Percentiles rank a stretch among this genome's conserved stretches.
phyloP scores from a whole-genome alignment of 2,797 vertebrate species.

The Peromyscus aztecus region DNA sequence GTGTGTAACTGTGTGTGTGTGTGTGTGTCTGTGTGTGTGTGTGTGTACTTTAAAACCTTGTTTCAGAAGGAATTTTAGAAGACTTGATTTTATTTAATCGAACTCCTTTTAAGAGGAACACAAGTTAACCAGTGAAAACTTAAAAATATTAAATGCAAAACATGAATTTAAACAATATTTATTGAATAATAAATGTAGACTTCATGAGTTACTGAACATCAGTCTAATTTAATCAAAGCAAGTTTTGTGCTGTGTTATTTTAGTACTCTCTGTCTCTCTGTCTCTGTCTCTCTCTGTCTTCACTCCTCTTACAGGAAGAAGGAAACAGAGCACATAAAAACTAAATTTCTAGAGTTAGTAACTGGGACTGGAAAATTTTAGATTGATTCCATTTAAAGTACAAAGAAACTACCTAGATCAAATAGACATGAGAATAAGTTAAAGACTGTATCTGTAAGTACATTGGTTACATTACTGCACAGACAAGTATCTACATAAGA shows the following conservation, averaged over 20 bases:
- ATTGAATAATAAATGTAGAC: background rate
- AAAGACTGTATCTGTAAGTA: background rate
- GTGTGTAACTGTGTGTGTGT: too few species aligned
- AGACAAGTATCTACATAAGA: background rate
- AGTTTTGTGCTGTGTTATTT: background rate
- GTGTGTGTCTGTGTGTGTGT: rapidly evolving
- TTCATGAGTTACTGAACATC: background rate
- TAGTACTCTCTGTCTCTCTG: background rate
- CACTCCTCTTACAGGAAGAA: background rate
- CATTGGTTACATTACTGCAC: background rate
- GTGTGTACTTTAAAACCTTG: background rate
- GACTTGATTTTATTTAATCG: background rate
- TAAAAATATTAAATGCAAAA: background rate
- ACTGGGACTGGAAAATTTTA: background rate
- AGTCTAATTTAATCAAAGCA: background rate
- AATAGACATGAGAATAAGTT: constrained; percentile 29
- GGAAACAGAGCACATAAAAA: background rate
- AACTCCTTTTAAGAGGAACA: background rate
- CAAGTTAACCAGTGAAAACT: background rate
- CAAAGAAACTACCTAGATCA: background rate
- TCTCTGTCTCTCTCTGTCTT: background rate
- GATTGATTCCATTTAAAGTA: constrained; percentile 16
- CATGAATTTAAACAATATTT: background rate
- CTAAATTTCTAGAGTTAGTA: constrained; percentile 36
- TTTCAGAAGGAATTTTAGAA: background rate